Conservation (phyloP, 64 coral and sea anemone species). For the Trachythela sp. region DNA sequence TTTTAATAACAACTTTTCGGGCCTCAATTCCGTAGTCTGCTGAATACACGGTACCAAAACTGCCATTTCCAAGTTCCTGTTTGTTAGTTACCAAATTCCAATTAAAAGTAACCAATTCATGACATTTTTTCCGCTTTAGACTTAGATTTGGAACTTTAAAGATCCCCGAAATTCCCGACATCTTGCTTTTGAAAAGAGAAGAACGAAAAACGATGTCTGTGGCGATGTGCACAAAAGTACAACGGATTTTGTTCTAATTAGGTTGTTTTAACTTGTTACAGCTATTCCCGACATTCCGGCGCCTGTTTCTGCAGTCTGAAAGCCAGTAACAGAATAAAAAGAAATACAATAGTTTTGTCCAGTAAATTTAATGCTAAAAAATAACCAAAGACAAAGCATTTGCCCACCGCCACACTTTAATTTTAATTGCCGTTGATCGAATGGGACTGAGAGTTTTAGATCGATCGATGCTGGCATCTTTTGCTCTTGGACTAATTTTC, state of each 20-base stretch:
- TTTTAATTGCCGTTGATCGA: too few species aligned
- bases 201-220: neutral
- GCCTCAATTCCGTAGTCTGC: neutral
- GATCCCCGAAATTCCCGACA: neutral
- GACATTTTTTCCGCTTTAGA: neutral
- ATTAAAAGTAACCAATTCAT: neutral
- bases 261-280: neutral
- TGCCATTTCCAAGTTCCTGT: slow-evolving; percentile 35
- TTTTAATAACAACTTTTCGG: slow-evolving; percentile 31
- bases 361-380: neutral
- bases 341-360: neutral
- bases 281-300: neutral
- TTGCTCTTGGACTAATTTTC: too few species aligned
- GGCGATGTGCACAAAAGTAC: neutral
- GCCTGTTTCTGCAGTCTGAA: neutral
- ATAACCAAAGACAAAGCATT: too few species aligned
- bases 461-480: too few species aligned
- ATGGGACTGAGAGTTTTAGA: too few species aligned
- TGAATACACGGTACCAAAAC: slow-evolving; percentile 46
- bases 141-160: neutral
- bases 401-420: too few species aligned
- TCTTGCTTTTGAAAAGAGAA: neutral
- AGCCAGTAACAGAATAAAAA: neutral
- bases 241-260: neutral
- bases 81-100: neutral